phyloP scores from a whole-genome alignment of 2,888 invertebrate genomes.

The Pachymerium ferrugineum region DNA sequence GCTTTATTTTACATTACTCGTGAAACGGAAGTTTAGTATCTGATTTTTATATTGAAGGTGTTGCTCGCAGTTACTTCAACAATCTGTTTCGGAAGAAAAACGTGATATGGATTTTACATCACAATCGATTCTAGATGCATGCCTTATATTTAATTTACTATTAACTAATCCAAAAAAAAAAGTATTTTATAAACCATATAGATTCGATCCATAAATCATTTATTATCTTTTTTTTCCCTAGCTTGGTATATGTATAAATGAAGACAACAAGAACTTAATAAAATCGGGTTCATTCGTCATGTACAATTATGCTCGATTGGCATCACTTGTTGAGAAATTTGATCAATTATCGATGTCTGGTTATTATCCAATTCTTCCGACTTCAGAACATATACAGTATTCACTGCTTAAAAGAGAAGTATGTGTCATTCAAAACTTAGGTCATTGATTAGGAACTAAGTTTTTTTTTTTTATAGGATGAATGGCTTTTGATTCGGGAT shows the following conservation, averaged over 20 bases:
- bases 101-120: not conserved
- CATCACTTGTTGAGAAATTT: not conserved
- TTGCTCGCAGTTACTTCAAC: not conserved
- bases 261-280: not conserved
- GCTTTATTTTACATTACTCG: too few relatives aligned
- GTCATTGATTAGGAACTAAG: not conserved
- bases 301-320: slow-evolving; percentile 5
- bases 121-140: not conserved
- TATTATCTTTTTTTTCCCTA: not conserved
- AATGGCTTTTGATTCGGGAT: not conserved
- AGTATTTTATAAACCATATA: not conserved
- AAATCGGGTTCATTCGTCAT: slow-evolving; percentile 6
- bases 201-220: not conserved
- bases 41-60: too few relatives aligned
- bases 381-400: not conserved
- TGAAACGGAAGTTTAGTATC: too few relatives aligned
- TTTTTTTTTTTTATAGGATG: not conserved
- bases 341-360: not conserved
- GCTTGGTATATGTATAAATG: not conserved
- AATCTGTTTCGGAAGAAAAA: not conserved
- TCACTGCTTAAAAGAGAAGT: not conserved
- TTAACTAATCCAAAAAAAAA: not conserved
- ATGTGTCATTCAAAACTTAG: too few relatives aligned
- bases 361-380: not conserved
- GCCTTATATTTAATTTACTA: not conserved